A percentile compares a stretch with the other conserved stretches of the same genome.
Conservation (phyloP, 2,797 vertebrate species). For the Paratrypauchen microcephalus region DNA sequence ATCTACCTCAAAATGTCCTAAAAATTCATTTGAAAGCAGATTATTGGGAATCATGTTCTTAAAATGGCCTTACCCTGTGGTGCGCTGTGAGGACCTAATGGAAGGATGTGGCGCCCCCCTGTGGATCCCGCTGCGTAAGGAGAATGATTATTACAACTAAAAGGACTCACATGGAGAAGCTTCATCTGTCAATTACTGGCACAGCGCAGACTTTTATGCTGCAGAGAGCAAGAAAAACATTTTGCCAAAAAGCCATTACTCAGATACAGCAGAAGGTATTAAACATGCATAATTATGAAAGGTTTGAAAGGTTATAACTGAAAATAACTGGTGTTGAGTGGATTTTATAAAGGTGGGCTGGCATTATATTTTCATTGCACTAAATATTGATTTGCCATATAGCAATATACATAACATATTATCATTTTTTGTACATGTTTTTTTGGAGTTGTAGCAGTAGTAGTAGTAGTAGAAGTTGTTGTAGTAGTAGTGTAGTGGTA, state of each 20-base stretch:
- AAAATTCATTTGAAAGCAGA: slow-evolving; percentile 71
- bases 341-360: too few relatives aligned
- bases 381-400: background rate
- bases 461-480: too few relatives aligned
- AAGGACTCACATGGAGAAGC: slow-evolving; percentile 28
- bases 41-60: slow-evolving; percentile 52
- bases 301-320: background rate
- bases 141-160: slow-evolving; percentile 16
- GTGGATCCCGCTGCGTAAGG: slow-evolving; percentile 37
- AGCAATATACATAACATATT: too few relatives aligned
- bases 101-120: slow-evolving; percentile 58
- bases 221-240: slow-evolving; percentile 35
- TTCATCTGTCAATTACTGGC: slow-evolving; percentile 41
- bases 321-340: background rate
- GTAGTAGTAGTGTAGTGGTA: too few relatives aligned
- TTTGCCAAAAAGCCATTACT: background rate
- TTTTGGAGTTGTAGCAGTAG: too few relatives aligned
- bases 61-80: slow-evolving; percentile 38
- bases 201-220: slow-evolving; percentile 31
- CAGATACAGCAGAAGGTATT: background rate
- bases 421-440: too few relatives aligned
- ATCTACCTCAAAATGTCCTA: slow-evolving; percentile 68
- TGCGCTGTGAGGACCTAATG: slow-evolving; percentile 5
- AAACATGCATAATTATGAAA: background rate
- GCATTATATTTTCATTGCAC: background rate